Base-by-base conservation (phyloP, 2,113 vertebrate genomes). In the Strix uralensis region DNA sequence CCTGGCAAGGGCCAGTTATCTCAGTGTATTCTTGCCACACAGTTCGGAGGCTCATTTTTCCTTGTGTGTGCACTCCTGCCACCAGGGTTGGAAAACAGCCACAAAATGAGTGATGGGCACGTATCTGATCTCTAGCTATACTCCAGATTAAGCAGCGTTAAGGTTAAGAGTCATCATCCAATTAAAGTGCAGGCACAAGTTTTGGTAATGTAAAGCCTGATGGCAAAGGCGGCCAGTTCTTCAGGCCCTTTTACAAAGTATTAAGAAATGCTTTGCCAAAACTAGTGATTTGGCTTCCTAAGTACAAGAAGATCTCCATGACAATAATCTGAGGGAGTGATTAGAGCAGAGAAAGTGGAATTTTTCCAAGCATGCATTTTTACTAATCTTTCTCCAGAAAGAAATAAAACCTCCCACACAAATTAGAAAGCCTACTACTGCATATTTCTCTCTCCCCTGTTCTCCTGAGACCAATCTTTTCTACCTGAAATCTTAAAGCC, bases 291-390 rank as follows among this genome's bases (percentile, higher is more conserved):
- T 81, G 42, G 49, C 38, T 77, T 88, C 59, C 30, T 38, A 77
- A 92, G 17, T 73, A 73, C 3, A 13, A 73, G 51, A 85, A 42
- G 34, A 85, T 96, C 87, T 92, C 95, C 89, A 95, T 96, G 94
- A 94, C 94, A 96, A 95, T 97, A 97, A 96, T 85, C 78, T 92
- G 81, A 94, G 25, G 79, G 84, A 96, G 79, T 93, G 85, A 96
- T 83, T 86, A 96, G 42, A 94, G 42, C 62, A 70, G 36, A 86
- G 66, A 92, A 95, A 81, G 87, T 92, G 66, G 74, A 95, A 74
- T 74, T 88, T 95, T 95, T 95, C 86, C 94, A 96, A 91, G 78
- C 30, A 55, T 36, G 51, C 59, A 61, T 63, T 95, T 91, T 91
- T 91, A 66, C 78, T 93, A 51, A 94, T 95, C 81, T 83, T 90